Evolutionary conservation across 2,888 invertebrate species (phyloP).

Genomic region (Trachelus tabidus): DNA sequence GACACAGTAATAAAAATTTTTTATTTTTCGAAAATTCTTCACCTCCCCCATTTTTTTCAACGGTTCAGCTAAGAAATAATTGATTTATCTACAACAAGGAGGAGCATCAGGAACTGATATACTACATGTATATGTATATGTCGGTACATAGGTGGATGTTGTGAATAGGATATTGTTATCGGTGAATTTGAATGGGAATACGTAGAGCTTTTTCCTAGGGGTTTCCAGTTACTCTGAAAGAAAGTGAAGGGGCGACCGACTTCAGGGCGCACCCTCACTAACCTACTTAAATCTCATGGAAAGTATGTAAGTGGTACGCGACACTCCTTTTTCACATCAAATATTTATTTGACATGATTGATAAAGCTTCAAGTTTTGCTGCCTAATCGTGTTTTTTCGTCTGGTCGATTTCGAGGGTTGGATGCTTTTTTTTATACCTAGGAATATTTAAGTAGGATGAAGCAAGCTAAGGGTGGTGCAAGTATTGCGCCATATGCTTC

Average conservation of each 20-base stretch:
- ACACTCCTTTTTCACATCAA: constrained; percentile 18
- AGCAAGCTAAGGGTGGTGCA: not conserved
- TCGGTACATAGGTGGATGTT: not conserved
- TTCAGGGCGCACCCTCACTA: not conserved
- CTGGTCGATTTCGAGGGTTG: not conserved
- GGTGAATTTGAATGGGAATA: not conserved
- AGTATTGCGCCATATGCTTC: not conserved
- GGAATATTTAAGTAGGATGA: no score
- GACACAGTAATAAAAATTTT: no score
- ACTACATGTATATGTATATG: not conserved
- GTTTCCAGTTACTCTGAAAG: not conserved
- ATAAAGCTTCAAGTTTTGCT: constrained; percentile 25
- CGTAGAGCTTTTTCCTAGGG: not conserved
- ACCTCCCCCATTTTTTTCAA: no score
- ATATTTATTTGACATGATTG: constrained; percentile 46
- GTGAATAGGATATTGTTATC: not conserved
- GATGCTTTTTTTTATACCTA: not conserved
- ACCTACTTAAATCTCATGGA: not conserved
- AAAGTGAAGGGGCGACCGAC: not conserved
- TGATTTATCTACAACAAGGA: no score
- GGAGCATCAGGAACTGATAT: no score
- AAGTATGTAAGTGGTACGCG: not conserved
- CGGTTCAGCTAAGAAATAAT: no score
- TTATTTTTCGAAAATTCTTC: no score
- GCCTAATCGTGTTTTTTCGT: not conserved